Base-by-base conservation (phyloP, 2,888 invertebrate species). In the Chloroclystis v-ata region DNA sequence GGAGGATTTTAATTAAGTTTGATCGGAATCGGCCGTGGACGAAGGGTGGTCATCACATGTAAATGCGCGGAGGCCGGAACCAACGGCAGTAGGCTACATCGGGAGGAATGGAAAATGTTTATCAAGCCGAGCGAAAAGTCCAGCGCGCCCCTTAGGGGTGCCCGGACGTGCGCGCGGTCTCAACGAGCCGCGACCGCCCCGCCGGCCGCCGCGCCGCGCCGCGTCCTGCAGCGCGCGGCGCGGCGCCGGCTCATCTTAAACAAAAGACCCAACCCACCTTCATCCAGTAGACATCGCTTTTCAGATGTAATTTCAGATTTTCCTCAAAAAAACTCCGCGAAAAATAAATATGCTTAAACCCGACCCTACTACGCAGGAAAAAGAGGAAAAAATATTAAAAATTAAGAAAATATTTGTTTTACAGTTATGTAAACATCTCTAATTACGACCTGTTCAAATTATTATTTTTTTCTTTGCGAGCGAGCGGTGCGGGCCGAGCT, bases 381-480 rank as follows among this genome's bases (percentile, higher is more conserved):
- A 74, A 66, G 72, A 74, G 74, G 77, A 78, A 82, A 82, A 82
- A 81, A 81, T 79, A 78, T 82, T 78, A 73, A 85, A 84, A 84
- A 82, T 84, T 82, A 81, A 77, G 78, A 79, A 87, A 87, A 87
- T 86, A 87, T 86, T 86, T 86, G 82, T 83, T 81, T 82, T 75
- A 82, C 84, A 80, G 79, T 82, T 82, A 78, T 80, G 84, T 81
- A 84, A 87, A 87, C 86, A 85, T 82, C 81, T 87, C 82, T 87
- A 85, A 86, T 87, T 86, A 85, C 85, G 83, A 78, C 80, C 78
- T 82, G 84, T 82, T 82, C 82, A 82, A 85, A 85, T 86, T 84
- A 84, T 84, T 78, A 75, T 83, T 83, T 85, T n/a, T 83, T 78
- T 77, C 78, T 78, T 76, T 73, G 76, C 77, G n/a, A 68, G 67